Evolutionary conservation across 2,888 invertebrate species (phyloP), one percentile per base, ranked within the genome.

Genomic region (Synergus gifuensis): DNA sequence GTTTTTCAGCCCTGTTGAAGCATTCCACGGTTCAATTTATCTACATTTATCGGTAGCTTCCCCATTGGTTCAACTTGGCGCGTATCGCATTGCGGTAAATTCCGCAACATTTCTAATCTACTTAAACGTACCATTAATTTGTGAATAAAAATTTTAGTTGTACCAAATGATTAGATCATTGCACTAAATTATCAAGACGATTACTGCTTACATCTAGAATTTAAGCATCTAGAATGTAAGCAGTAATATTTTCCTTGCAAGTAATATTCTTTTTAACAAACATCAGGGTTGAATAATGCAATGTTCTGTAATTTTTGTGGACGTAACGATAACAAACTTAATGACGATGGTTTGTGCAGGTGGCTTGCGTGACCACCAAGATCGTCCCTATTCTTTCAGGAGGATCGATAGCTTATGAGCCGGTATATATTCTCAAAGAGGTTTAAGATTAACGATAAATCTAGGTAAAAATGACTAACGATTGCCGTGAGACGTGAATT

Each of bases 21-120:
- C 67, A 67, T 44, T 67, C 46, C 64, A 64, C 28, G 36, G 64
- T 67, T 69, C 67, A 69, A 69, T 69, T 69, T 69, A 69, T 69
- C 67, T 69, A 69, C 67, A 69, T 69, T 69, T 69, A 69, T 69
- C 67, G 46, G 28, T 28, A 69, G 44, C 46, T 16, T 49, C 46
- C 28, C 67, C 28, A 49, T 49, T 69, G 67, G 67, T 22, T 49
- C 28, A 69, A 69, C 46, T 69, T 69, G 28, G 40, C 64, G 16
- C 14, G 67, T 54, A 54, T 54, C 44, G 67, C 67, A 69, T 49
- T 69, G 67, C 67, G 67, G 67, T 49, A 46, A 12, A n/a, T 54
- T 54, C n/a, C 46, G 12, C 1, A 46, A 67, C 12, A 42, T 44
- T 46, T 8, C 14, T 40, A 42, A 46, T 49, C 22, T 54, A 4